Base-by-base conservation (phyloP, 2,888 invertebrate species). In the Pogonocherus hispidulus region DNA sequence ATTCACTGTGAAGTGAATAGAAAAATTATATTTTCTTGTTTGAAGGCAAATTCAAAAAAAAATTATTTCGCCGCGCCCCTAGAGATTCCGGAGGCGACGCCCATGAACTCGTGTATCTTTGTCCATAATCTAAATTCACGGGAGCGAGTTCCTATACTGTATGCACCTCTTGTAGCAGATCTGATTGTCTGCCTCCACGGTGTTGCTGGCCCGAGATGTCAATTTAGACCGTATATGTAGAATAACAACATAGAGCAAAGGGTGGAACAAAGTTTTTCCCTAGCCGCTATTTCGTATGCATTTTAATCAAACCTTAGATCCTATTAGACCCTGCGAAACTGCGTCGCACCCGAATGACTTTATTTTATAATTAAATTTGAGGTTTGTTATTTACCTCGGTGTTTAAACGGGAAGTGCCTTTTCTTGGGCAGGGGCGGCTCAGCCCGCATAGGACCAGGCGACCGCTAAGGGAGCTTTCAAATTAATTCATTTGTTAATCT, bases 361-460 rank as follows among this genome's bases (percentile, higher is more conserved):
- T 20, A 23, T 8, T 19, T 35, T 47, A 9, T 59, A 35, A 59
- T 49, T 59, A 59, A 59, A 59, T 59, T 59, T 35, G 59, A 47
- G 47, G 47, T 59, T 47, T 59, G 59, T 59, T 59, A 32, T 59
- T 47, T 59, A 47, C 59, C 32, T 47, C 18, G 22, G n/a, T 18
- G 32, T 59, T 47, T 47, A 59, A 59, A 47, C 27, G 18, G 32
- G 27, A 32, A 23, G 16, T 19, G 9, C 32, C 19, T 52, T 16
- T 3, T 27, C 27, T 20, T 41, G 41, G n/a, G 0, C 37, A 8
- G 41, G 3, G 8, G 20, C 47, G 47, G 11, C 22, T n/a, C n/a
- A n/a, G n/a, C n/a, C n/a, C n/a, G n/a, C n/a, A n/a, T n/a, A n/a
- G n/a, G n/a, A n/a, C n/a, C n/a, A n/a, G n/a, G n/a, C n/a, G n/a